Percentiles rank a stretch among this genome's conserved stretches.
Evolutionary conservation across 2,797 vertebrate genomes (phyloP).

Genomic region (Carapus acus): DNA sequence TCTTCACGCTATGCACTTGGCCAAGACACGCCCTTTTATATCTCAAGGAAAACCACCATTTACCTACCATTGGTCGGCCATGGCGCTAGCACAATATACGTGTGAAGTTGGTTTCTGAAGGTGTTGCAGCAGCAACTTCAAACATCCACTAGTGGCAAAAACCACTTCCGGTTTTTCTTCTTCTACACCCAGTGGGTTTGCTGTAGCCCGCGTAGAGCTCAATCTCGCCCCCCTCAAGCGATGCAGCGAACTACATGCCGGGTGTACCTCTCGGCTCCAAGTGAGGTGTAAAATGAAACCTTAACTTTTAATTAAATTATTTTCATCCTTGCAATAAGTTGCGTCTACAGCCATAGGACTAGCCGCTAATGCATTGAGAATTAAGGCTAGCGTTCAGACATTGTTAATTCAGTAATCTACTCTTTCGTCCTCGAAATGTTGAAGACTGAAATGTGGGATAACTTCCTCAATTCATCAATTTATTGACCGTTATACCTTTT

Average conservation of each 20-base stretch:
- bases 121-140: neutral
- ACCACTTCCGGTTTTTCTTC: neutral
- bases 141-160: neutral
- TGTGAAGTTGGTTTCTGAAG: neutral
- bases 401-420: no score
- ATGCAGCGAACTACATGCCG: neutral
- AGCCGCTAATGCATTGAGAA: no score
- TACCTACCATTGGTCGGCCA: slow-evolving; percentile 36
- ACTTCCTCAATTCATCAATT: no score
- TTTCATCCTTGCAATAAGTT: no score
- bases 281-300: no score
- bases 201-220: neutral
- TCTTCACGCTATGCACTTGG: neutral
- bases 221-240: neutral
- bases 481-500: no score
- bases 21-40: neutral
- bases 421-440: no score
- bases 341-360: no score
- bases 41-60: neutral
- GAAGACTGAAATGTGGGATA: no score
- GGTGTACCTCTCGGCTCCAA: no score
- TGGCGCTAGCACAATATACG: neutral
- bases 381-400: no score
- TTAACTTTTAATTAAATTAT: no score
- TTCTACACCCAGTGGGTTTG: neutral